Base-by-base conservation (phyloP, 1,140 invertebrate genomes). In the Dendrolimus punctatus region DNA sequence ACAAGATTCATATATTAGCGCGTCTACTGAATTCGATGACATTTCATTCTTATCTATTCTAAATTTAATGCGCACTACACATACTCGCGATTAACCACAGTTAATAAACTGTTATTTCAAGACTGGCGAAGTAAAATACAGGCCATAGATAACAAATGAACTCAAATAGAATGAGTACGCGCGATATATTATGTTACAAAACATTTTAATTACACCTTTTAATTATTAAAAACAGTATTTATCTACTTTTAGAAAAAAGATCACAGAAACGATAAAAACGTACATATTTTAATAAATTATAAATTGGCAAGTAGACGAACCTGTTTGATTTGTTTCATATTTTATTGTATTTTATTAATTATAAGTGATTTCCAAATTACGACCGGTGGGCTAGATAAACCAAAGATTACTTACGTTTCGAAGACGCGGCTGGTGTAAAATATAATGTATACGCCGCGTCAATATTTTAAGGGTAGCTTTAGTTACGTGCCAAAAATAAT, bases 351-450 rank as follows among this genome's bases (percentile, higher is more conserved):
- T 65, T 82, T 75, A 46, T 53, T 50, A 48, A 74, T 65, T 71
- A 52, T 68, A 76, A 71, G 77, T 66, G 62, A 74, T 67, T 66
- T 61, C 59, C 55, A 70, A 72, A 73, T 59, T 58, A 63, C 65
- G 61, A 74, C 67, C 66, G 82, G 79, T 83, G 79, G 81, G 82
- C 82, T 85, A 85, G 82, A 76, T 66, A 78, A 84, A 85, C 82
- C 82, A 85, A 84, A 85, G 77, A 84, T 77, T 77, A 81, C 66
- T 78, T 82, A 82, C 41, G 60, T 62, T 60, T 40, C 51, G 44
- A 55, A 51, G 76, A 78, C 68, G 77, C 49, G 80, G 76, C 69
- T 51, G 46, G 50, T 85, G 82, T 85, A 82, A 55, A 50, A 85
- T 73, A 82, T 82, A 80, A 59, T 36, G 42, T 10, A 9, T 23